Evolutionary conservation across 2,888 invertebrate species (phyloP).

Genomic region (Drosophila anomelani): DNA sequence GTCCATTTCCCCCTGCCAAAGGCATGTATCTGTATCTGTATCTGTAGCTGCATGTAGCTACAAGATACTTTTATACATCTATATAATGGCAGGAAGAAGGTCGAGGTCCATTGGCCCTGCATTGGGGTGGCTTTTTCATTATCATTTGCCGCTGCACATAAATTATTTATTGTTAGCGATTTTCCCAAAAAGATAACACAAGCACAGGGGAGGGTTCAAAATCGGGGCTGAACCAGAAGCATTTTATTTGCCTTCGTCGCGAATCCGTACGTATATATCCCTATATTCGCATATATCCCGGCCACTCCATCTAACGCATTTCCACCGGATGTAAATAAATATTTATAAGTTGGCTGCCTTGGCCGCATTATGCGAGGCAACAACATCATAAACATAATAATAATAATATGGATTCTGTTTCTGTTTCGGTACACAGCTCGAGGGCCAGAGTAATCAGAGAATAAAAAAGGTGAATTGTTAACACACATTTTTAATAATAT

Average conservation of each 20-base stretch:
- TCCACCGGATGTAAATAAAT: slow-evolving; percentile 69
- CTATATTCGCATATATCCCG: background rate
- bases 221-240: slow-evolving; percentile 24
- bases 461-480: too few relatives aligned
- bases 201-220: slow-evolving; percentile 18
- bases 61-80: slow-evolving; percentile 34
- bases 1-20: slow-evolving; percentile 61
- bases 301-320: slow-evolving; percentile 31
- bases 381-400: slow-evolving; percentile 46
- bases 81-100: slow-evolving; percentile 40
- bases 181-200: slow-evolving; percentile 77
- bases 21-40: slow-evolving; percentile 51
- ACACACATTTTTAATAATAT: too few relatives aligned
- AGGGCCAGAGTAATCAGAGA: background rate
- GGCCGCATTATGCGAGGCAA: slow-evolving; percentile 61
- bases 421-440: slow-evolving; percentile 42
- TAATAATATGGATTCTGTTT: slow-evolving; percentile 62
- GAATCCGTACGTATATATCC: slow-evolving; percentile 45
- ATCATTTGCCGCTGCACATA: slow-evolving; percentile 78
- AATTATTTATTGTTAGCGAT: slow-evolving; percentile 81
- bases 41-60: slow-evolving; percentile 45
- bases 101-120: slow-evolving; percentile 69
- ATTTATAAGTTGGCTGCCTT: slow-evolving; percentile 68
- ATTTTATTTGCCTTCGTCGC: slow-evolving; percentile 73
- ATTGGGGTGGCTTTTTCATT: slow-evolving; percentile 76